These are phyloP conservation scores for Simalia tracyae DNA, from an alignment of 2,797 vertebrate genomes.

Conservation along the genomic window DNA sequence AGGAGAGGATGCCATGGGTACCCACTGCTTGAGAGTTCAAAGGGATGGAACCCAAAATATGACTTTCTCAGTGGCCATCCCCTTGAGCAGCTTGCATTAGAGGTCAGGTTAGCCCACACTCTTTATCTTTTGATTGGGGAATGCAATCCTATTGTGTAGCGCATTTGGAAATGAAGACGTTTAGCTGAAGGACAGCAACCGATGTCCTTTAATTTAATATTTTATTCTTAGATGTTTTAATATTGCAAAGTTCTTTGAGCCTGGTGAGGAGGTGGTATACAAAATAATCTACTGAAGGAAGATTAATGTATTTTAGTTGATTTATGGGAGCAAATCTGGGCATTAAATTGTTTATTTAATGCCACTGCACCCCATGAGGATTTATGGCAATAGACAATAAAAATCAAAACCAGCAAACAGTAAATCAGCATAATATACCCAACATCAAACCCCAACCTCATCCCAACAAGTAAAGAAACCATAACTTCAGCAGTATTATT, in stretches of 20 bases:
- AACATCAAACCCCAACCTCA: not conserved
- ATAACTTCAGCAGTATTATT: not conserved
- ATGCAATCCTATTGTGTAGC: not conserved
- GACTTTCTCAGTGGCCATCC: not conserved
- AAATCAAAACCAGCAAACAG: not conserved
- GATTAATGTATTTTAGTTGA: not conserved
- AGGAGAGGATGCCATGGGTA: not conserved
- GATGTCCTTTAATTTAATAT: not conserved
- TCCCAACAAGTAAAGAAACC: not conserved
- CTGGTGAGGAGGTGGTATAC: not conserved
- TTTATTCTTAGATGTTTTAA: not conserved
- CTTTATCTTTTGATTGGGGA: not conserved
- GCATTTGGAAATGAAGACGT: not conserved
- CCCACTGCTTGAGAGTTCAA: not conserved
- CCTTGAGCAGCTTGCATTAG: not conserved
- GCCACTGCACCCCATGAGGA: not conserved
- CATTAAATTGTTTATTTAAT: not conserved
- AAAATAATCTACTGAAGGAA: not conserved
- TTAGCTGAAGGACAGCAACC: not conserved
- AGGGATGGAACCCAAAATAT: not conserved
- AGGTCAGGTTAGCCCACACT: not conserved
- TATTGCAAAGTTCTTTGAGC: not conserved
- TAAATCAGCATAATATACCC: not conserved
- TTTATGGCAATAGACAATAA: not conserved
- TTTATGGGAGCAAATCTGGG: not conserved